Base-by-base conservation (phyloP, 2,113 vertebrate genomes). In the Poeciliopsis prolifica region DNA sequence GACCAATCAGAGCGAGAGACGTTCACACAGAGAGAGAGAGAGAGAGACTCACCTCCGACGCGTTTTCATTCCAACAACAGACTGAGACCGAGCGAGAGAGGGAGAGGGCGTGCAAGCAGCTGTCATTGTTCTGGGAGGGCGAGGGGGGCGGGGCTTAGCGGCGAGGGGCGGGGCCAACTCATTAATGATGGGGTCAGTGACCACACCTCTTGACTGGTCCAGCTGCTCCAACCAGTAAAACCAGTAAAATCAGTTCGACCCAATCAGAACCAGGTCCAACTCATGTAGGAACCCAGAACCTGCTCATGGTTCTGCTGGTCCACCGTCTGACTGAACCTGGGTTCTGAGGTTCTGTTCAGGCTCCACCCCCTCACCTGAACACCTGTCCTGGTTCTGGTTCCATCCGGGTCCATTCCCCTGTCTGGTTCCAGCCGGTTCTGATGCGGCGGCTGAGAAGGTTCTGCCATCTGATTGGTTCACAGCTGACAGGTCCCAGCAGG, bases 61-160 rank as follows among this genome's bases (percentile, higher is more conserved):
- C 83, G 74, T 77, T 89, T 90, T 89, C 89, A 92, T 89, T 81
- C 75, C 84, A 78, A 67, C 75, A 66, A 65, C 74, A 67, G 71
- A 77, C 44, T 58, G 67, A 33, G 61, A 70, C 77, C 42, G 74
- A 31, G 63, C 61, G 69, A 54, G 72, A 37, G 63, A 65, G 69
- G 83, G 90, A 86, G 80, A 69, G n/a, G 68, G 48, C 30, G 68
- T 70, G 68, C 48, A 8, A 69, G 68, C 68, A 70, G 68, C 68
- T 70, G 68, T 60, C 90, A 91, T 91, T 91, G 90, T 91, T 91
- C 85, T 80, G 72, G 66, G 82, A 70, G 75, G 40, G 1, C 4
- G 58, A 29, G 75, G 81, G n/a, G 90, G 87, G 31, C 78, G 40
- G 80, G 79, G 68, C 61, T 75, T 10, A 22, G 15, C 10, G 7